phyloP scores from a whole-genome alignment of 2,888 invertebrate genomes.

The Stegophylla sp. region DNA sequence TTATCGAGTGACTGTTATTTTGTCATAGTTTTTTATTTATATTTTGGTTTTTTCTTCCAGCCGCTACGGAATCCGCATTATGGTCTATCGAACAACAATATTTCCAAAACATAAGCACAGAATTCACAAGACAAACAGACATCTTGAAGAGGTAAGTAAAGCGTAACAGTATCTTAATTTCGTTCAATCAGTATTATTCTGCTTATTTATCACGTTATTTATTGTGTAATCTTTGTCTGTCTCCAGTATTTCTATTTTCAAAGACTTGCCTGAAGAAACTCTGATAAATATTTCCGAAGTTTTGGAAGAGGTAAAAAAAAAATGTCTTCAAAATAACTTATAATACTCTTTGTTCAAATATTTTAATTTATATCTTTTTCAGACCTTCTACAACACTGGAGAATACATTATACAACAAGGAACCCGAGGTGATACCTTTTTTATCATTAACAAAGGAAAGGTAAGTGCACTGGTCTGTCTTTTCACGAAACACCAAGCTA shows the following conservation, averaged over 20 bases:
- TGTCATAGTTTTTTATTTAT: slow-evolving; percentile 2
- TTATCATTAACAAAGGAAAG: slow-evolving; percentile 93
- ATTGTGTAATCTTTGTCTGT: slow-evolving; percentile 56
- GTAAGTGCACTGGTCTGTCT: slow-evolving; percentile 64
- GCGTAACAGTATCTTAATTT: too few relatives aligned
- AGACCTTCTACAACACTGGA: slow-evolving; percentile 88
- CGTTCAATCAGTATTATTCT: too few relatives aligned
- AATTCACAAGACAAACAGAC: slow-evolving; percentile 91
- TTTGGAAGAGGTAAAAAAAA: slow-evolving; percentile 77
- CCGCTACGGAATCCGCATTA: slow-evolving; percentile 88
- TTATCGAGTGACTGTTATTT: too few relatives aligned
- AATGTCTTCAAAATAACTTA: background rate
- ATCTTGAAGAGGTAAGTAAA: slow-evolving; percentile 89
- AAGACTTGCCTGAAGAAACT: slow-evolving; percentile 90
- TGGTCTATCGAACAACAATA: slow-evolving; percentile 98
- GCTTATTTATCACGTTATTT: too few relatives aligned
- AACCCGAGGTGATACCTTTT: slow-evolving; percentile 95
- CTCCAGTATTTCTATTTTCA: slow-evolving; percentile 94
- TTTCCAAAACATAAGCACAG: slow-evolving; percentile 98
- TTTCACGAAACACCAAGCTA: too few relatives aligned
- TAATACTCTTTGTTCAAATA: background rate
- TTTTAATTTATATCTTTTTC: slow-evolving; percentile 61
- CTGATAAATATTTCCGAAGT: slow-evolving; percentile 95
- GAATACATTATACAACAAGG: slow-evolving; percentile 97
- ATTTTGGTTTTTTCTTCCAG: slow-evolving; percentile 66